These are phyloP conservation scores for Rhinopithecus roxellana DNA, from an alignment of 2,113 vertebrate species.

Conservation along the genomic window DNA sequence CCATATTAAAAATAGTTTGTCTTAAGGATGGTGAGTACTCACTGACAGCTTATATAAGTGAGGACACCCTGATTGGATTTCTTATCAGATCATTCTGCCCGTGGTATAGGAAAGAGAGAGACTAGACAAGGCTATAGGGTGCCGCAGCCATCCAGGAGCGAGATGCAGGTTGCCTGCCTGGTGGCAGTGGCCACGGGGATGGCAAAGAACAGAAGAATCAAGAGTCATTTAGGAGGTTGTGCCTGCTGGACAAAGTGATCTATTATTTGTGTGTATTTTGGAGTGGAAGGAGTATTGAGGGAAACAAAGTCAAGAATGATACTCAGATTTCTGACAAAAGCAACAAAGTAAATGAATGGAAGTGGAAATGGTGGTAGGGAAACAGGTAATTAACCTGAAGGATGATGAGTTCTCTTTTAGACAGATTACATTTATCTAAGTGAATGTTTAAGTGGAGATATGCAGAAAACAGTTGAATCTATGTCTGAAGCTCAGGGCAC, in stretches of 20 bases:
- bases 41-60: fast-evolving
- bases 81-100: neutral
- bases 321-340: neutral
- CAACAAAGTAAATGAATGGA: neutral
- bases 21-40: neutral
- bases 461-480: neutral
- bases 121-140: neutral
- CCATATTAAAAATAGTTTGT: too few species aligned
- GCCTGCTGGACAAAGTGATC: neutral
- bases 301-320: neutral
- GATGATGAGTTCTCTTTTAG: neutral
- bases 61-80: neutral
- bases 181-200: neutral
- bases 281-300: neutral
- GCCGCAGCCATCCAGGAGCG: neutral
- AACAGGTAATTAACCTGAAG: neutral
- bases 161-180: neutral
- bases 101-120: neutral
- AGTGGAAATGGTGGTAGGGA: neutral
- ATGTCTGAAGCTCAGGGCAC: neutral
- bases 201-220: neutral
- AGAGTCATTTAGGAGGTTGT: neutral
- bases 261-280: neutral
- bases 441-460: neutral
- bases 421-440: neutral